phyloP scores from a whole-genome alignment of 1,140 invertebrate species.

The Lepidurus apus region DNA sequence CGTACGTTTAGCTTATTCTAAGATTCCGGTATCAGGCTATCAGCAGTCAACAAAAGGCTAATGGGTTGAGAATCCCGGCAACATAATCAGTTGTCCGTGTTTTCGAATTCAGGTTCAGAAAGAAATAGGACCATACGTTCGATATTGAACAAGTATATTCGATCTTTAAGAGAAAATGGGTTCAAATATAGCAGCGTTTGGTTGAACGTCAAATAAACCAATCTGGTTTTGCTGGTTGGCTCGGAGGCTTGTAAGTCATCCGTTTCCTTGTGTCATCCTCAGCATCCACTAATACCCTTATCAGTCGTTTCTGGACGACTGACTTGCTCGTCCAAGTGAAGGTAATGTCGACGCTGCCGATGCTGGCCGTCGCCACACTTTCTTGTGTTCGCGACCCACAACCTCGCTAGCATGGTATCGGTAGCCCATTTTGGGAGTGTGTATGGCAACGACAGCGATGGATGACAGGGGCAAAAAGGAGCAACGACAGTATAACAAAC shows the following conservation, averaged over 20 bases:
- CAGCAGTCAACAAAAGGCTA: not conserved
- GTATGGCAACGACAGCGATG: conserved; percentile 12
- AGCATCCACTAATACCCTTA: conserved; percentile 14
- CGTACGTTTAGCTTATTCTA: not conserved
- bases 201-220: not conserved
- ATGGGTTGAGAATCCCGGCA: not conserved
- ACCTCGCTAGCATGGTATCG: not conserved
- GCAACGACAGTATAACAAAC: not conserved
- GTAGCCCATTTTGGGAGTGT: not conserved
- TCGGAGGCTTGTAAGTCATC: conserved; percentile 10
- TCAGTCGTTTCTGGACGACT: conserved; percentile 14
- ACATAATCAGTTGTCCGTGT: not conserved
- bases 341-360: not conserved
- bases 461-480: not conserved
- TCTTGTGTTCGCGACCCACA: conserved; percentile 13
- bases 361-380: not conserved
- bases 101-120: too few species aligned
- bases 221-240: not conserved
- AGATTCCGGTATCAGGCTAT: not conserved
- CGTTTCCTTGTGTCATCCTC: conserved; percentile 21
- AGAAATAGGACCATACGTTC: not conserved
- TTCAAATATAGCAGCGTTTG: not conserved
- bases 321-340: conserved; percentile 21
- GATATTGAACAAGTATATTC: not conserved
- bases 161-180: not conserved